Percentiles rank a stretch among this genome's conserved stretches.
phyloP scores from a whole-genome alignment of 1,140 invertebrate species.

The Meloidogyne exigua region DNA sequence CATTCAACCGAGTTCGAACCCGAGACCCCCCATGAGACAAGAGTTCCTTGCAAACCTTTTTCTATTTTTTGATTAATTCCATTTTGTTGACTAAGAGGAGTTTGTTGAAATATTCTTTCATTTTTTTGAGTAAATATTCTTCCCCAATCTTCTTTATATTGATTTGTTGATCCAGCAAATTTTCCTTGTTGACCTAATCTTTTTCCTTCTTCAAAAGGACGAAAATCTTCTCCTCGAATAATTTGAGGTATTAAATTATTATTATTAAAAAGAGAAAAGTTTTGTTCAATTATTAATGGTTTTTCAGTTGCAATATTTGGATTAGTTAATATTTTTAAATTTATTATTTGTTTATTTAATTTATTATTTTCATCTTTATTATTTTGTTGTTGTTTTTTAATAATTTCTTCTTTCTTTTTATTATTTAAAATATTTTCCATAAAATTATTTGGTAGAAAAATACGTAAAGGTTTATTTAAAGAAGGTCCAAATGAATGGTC shows the following conservation, averaged over 20 bases:
- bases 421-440: constrained; percentile 14
- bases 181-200: constrained; percentile 27
- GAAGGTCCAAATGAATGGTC: constrained; percentile 12
- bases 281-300: not conserved
- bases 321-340: not conserved
- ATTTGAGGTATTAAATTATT: constrained; percentile 4
- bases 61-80: not conserved
- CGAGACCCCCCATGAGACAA: not conserved
- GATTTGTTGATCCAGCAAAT: constrained; percentile 38
- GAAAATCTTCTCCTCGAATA: constrained; percentile 26
- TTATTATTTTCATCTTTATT: not conserved
- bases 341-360: too few relatives aligned
- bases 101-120: not conserved
- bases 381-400: not conserved
- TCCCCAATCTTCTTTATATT: constrained; percentile 38
- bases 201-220: constrained; percentile 27
- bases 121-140: constrained; percentile 10
- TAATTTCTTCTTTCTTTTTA: not conserved
- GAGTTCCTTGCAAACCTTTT: not conserved
- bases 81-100: not conserved
- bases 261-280: not conserved
- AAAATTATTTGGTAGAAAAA: constrained; percentile 25
- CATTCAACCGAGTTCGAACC: constrained; percentile 6
- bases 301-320: constrained; percentile 8
- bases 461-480: not conserved